Evolutionary conservation across 2,797 vertebrate species (phyloP), one percentile per base, ranked within the genome.

Genomic region (Neostethus bicornis): DNA sequence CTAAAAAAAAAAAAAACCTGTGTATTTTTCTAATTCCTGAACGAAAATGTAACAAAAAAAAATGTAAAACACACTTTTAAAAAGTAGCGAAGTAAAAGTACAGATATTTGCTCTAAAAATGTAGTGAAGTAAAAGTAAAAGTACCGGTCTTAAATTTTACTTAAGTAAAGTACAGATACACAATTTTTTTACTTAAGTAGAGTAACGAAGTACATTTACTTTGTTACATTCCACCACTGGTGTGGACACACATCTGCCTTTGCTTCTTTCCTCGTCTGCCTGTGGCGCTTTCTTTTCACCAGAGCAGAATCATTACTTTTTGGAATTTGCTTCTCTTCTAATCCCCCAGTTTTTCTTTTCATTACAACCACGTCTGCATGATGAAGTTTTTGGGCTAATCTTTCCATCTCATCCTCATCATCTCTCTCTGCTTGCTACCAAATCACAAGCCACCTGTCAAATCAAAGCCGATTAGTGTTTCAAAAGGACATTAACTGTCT

Each of bases 181-280:
- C n/a, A n/a, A n/a, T n/a, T n/a, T n/a, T n/a, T n/a, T n/a, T n/a
- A n/a, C n/a, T n/a, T n/a, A n/a, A n/a, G n/a, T n/a, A n/a, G n/a
- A n/a, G n/a, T n/a, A n/a, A n/a, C n/a, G n/a, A n/a, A n/a, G n/a
- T n/a, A n/a, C n/a, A n/a, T n/a, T n/a, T n/a, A n/a, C n/a, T n/a
- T n/a, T n/a, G n/a, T n/a, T n/a, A n/a, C n/a, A n/a, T n/a, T n/a
- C n/a, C n/a, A n/a, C n/a, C n/a, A n/a, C n/a, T n/a, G n/a, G n/a
- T 65, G 46, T 50, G 51, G 55, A 74, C 12, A 49, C 71, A 75
- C 73, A 79, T 61, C 70, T 69, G 66, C 64, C 60, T 61, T 44
- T 4, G 17, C 38, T 53, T 44, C 48, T 38, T 12, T 17, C 26
- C 57, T 10, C 19, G 37, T 34, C 54, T 10, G 42, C 47, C 55